These are phyloP conservation scores for Scaptomyza pallida DNA, from an alignment of 1,140 invertebrate species.

Conservation along the genomic window DNA sequence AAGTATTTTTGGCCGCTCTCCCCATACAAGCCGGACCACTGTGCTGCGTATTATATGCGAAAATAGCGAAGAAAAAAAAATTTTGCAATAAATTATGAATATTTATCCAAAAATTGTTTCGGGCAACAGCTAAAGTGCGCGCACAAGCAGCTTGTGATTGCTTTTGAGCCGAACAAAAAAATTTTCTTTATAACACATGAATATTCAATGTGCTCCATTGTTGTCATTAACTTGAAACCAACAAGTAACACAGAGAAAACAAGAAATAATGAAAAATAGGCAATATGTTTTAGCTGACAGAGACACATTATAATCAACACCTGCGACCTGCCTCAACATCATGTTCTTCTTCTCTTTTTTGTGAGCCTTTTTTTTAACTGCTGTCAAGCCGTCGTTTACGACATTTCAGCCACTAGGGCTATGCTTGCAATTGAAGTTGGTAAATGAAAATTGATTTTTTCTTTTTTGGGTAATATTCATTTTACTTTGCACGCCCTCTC, in stretches of 20 bases:
- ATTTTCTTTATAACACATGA: conserved; percentile 52
- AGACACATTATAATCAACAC: conserved; percentile 15
- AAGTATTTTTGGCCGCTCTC: too few relatives aligned
- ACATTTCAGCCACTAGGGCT: not conserved
- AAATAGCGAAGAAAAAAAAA: conserved; percentile 25
- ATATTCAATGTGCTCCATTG: conserved; percentile 53
- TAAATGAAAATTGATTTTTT: not conserved
- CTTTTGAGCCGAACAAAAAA: conserved; percentile 22
- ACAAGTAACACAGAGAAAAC: conserved; percentile 1
- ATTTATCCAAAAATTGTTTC: conserved; percentile 38
- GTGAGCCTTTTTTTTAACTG: not conserved
- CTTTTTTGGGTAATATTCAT: not conserved
- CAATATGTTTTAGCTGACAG: not conserved
- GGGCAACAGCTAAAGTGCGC: conserved; percentile 1
- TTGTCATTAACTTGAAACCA: conserved; percentile 14
- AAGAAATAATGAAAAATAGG: not conserved
- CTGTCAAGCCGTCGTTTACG: not conserved
- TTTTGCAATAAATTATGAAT: conserved; percentile 43
- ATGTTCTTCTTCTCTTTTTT: conserved; percentile 5
- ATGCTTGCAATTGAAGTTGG: not conserved
- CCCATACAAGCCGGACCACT: too few relatives aligned
- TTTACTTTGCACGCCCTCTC: not conserved
- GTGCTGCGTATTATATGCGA: conserved; percentile 5
- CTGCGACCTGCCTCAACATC: conserved; percentile 49
- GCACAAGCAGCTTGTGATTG: conserved; percentile 35